Base-by-base conservation (phyloP, 2,797 vertebrate species). In the Notolabrus celidotus region DNA sequence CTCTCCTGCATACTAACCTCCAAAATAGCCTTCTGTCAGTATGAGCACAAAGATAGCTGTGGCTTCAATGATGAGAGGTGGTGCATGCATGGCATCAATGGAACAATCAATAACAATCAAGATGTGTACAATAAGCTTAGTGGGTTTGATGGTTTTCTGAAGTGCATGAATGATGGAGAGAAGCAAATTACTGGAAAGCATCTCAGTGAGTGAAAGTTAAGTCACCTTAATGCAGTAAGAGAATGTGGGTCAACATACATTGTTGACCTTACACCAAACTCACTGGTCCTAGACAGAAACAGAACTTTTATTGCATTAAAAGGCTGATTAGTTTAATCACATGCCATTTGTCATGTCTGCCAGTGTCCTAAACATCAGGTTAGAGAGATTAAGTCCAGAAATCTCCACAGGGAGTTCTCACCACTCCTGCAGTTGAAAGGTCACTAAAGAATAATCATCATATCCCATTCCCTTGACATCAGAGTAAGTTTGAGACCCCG, bases 21-120 rank as follows among this genome's bases (percentile, higher is more conserved):
- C 78, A 94, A 94, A 94, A 94, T 94, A 95, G 93, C 91, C 74
- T 79, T 84, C 85, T 84, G 92, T 93, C 91, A 91, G 88, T 90
- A 80, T 82, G 84, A 85, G 80, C 66, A 86, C 83, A 90, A 92
- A 92, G 88, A 93, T 90, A 94, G 90, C 76, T 81, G 77, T 76
- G 77, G 87, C 83, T 84, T 75, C 77, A 79, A 80, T 80, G 60
- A 63, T 74, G 67, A 58, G 69, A 73, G 53, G 63, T 62, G 72
- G 78, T 71, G 77, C 55, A 55, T 56, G 53, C 67, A 61, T 42
- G 17, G 56, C 74, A 85, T 86, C 87, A 86, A 67, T 79, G 23
- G 49, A 85, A 63, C 54, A n/a, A 79, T 64, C 25, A 55, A 23
- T 85, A 77, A 67, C 67, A 42, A 72, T 79, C 55, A 34, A 52